Base-by-base conservation (phyloP, 1,140 invertebrate species). In the Bombus cullumanus region DNA sequence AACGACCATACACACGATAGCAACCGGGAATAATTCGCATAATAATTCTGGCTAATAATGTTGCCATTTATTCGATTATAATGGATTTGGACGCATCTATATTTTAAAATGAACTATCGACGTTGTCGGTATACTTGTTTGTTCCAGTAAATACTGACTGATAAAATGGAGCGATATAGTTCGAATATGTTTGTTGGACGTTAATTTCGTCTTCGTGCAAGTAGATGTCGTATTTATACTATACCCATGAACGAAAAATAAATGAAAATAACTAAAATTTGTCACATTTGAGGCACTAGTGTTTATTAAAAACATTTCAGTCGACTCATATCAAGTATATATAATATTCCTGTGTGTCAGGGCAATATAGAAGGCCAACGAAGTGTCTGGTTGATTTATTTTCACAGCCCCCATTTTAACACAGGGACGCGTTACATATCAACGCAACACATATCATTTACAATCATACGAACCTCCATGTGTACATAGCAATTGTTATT, bases 351-450 rank as follows among this genome's bases (percentile, higher is more conserved):
- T 71, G 53, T 82, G 47, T 81, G 75, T 72, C 34, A 78, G 69
- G 88, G n/a, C 71, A 79, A 89, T 71, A 85, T 39, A 89, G 57
- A 82, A 89, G 69, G 73, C 82, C 37, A 77, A 57, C 31, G 47
- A 91, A 91, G 86, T 91, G 89, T 88, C 66, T 86, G 90, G 90
- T 91, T 91, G 90, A 91, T 91, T 91, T 91, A 91, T 91, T 91
- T 84, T 82, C 83, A 88, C 88, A 89, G 72, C 86, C 88, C 90
- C 87, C 87, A 28, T 81, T 53, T 86, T 68, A 88, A 87, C 71
- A 71, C 86, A 91, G 86, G 90, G 88, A 78, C 77, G 88, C 86
- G 85, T 85, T 91, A 91, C 90, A 91, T 71, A 84, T 88, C 88
- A 91, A 91, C 90, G 82, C 83, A 91, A 91, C 89, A 90, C 79